Evolutionary conservation across 2,888 invertebrate species (phyloP), one percentile per base, ranked within the genome.

Genomic region (Panzeria rudis): DNA sequence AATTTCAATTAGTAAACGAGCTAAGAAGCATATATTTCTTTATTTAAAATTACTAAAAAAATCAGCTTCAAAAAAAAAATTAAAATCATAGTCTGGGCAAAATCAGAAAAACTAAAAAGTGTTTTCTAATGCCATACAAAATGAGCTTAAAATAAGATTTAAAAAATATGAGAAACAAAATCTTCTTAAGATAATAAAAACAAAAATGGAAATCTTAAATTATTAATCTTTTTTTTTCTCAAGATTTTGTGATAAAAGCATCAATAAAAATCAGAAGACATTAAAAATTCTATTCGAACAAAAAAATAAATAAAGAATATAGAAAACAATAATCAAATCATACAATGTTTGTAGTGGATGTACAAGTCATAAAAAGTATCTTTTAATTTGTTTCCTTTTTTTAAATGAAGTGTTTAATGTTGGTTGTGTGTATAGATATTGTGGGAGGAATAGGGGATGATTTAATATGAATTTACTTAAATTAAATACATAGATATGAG

Each of bases 1-100:
- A 52, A 71, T 50, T 73, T 56, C 56, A 83, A 77, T 83, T 77
- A 83, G 82, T 77, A 76, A 83, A 71, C 32, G 32, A 66, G 54
- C 32, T 52, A 61, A 29, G n/a, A 61, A 29, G n/a, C 47, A 17
- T 35, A 15, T 17, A 13, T 54, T 50, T 76, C 4, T 20, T 44
- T 23, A 13, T 29, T 61, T 41, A 2, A 41, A 81, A 68, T 38
- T 8, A 47, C 54, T 72, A 25, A 59, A 73, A 73, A 72, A 72
- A 25, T 61, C 9, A 75, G 68, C 41, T 68, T 61, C 11, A 52
- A 66, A 80, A 59, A 23, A 66, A 72, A 29, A 68, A 66, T 29
- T 47, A 72, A 29, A 68, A 25, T n/a, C 20, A 32, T 29, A 56
- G 64, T n/a, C 6, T 7, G 8, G 23, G 54, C 20, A 50, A 4